phyloP scores from a whole-genome alignment of 2,797 vertebrate species.

The Rhinatrema bivittatum region DNA sequence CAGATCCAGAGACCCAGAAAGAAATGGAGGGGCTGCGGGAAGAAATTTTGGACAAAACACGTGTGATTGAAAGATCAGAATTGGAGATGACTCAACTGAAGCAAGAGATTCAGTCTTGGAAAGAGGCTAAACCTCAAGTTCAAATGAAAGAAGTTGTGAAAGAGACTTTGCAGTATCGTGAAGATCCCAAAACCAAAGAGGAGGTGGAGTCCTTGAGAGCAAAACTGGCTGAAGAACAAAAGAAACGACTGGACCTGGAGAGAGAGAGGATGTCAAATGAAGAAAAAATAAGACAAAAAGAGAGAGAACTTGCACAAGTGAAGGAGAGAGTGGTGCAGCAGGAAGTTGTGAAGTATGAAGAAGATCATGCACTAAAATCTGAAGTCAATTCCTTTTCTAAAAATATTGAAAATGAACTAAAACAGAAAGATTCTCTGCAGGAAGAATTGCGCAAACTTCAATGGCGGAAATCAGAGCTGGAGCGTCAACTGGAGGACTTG shows the following conservation, averaged over 20 bases:
- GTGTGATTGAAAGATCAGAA: conserved; percentile 77
- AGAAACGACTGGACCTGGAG: conserved; percentile 82
- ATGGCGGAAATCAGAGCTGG: conserved; percentile 67
- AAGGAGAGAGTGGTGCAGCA: conserved; percentile 84
- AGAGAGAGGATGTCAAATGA: conserved; percentile 66
- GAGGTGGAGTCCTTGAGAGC: conserved; percentile 79
- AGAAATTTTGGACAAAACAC: conserved; percentile 86
- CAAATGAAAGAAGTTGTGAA: conserved; percentile 90
- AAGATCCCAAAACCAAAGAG: conserved; percentile 87
- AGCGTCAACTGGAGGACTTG: conserved; percentile 84
- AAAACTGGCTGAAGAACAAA: conserved; percentile 82
- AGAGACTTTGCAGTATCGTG: conserved; percentile 84
- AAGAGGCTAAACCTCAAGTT: conserved; percentile 83
- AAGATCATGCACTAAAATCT: conserved; percentile 73
- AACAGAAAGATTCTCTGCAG: conserved; percentile 73
- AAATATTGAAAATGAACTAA: conserved; percentile 79
- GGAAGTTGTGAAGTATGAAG: conserved; percentile 84
- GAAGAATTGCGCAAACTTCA: conserved; percentile 73
- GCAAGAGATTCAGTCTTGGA: conserved; percentile 86
- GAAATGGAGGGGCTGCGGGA: conserved; percentile 86
- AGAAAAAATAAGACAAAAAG: conserved; percentile 74
- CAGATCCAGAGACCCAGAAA: conserved; percentile 80
- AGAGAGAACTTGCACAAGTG: conserved; percentile 82
- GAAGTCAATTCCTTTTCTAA: conserved; percentile 71
- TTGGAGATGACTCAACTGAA: conserved; percentile 85